Percentiles rank a stretch among this genome's conserved stretches.
phyloP scores from a whole-genome alignment of 2,797 vertebrate species.

The Prionace glauca region DNA sequence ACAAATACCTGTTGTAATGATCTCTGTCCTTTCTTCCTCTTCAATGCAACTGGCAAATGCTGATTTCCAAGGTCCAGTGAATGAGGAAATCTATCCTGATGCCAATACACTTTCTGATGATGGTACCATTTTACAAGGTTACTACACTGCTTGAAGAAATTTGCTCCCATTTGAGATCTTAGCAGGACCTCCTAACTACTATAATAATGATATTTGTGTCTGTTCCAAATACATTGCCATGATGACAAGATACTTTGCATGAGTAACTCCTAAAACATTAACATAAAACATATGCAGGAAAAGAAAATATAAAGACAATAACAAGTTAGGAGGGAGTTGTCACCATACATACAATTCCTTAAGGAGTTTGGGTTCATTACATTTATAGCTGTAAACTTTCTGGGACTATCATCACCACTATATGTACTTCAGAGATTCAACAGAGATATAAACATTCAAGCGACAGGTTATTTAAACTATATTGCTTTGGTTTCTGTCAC shows the following conservation, averaged over 20 bases:
- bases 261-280: background rate
- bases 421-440: background rate
- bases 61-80: background rate
- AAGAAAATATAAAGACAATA: background rate
- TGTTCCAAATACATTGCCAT: background rate
- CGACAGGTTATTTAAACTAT: background rate
- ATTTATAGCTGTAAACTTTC: background rate
- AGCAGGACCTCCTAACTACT: background rate
- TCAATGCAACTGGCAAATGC: background rate
- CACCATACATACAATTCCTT: no score
- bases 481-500: background rate
- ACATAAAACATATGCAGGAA: background rate
- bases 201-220: background rate
- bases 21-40: background rate
- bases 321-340: background rate
- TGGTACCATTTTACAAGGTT: background rate
- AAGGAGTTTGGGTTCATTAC: background rate
- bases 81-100: no score
- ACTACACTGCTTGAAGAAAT: background rate
- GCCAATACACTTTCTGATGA: background rate
- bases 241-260: background rate
- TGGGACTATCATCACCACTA: background rate
- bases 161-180: background rate
- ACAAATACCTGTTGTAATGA: background rate
- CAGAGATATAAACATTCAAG: background rate